Percentiles rank a stretch among this genome's conserved stretches.
Evolutionary conservation across 2,888 invertebrate species (phyloP).

Genomic region (Kuschelorhynchus macadamiae): DNA sequence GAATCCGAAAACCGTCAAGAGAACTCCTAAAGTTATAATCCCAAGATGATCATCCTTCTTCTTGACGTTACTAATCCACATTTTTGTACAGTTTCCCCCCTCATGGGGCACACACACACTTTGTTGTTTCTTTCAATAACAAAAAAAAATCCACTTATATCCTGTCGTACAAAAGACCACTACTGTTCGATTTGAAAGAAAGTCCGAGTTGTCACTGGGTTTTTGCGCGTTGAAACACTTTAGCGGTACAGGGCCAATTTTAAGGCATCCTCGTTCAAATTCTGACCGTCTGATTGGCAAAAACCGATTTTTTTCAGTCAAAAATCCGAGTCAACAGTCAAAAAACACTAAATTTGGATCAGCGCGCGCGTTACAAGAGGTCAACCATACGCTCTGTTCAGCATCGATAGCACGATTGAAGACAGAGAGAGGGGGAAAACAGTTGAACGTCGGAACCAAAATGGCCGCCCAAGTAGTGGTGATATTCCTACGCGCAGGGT

Average conservation of each 20-base stretch:
- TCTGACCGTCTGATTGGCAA: conserved; percentile 16
- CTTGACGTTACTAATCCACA: conserved; percentile 78
- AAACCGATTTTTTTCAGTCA: conserved; percentile 32
- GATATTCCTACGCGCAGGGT: conserved; percentile 63
- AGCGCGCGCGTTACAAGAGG: conserved; percentile 47
- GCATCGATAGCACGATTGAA: conserved; percentile 57
- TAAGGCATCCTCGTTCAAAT: conserved; percentile 11
- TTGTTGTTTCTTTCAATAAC: conserved; percentile 68
- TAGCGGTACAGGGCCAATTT: conserved; percentile 7
- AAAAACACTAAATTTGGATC: conserved; percentile 25
- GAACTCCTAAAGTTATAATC: conserved; percentile 73
- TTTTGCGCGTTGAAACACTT: conserved; percentile 24
- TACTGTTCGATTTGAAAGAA: conserved; percentile 51
- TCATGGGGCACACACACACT: conserved; percentile 66
- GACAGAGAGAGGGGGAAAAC: conserved; percentile 50
- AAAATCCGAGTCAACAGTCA: conserved; percentile 28
- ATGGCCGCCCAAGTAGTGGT: conserved; percentile 63
- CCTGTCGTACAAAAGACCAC: conserved; percentile 49
- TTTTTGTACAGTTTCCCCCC: conserved; percentile 69
- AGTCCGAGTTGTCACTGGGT: too few relatives aligned
- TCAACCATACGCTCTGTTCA: conserved; percentile 55
- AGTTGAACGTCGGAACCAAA: conserved; percentile 59
- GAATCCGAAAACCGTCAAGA: conserved; percentile 68
- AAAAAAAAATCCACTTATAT: conserved; percentile 67
- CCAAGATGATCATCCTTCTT: conserved; percentile 75